These are phyloP conservation scores for Agonopterix arenella DNA, from an alignment of 2,888 invertebrate genomes.

Conservation along the genomic window DNA sequence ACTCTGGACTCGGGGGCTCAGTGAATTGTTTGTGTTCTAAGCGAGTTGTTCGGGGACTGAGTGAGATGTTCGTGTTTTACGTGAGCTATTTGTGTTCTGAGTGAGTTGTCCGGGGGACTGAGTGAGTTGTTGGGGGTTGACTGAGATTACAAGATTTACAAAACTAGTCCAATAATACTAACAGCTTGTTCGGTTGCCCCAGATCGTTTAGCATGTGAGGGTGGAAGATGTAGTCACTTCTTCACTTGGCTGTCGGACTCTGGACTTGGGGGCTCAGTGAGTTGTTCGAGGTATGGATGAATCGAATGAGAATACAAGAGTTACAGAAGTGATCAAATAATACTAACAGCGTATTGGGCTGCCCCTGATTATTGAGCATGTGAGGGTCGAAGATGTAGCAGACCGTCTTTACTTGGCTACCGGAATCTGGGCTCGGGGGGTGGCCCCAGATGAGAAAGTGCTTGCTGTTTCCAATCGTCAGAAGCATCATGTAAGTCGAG, in stretches of 20 bases:
- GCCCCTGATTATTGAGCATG: constrained; percentile 45
- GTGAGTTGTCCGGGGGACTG: too few relatives aligned
- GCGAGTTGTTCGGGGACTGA: too few relatives aligned
- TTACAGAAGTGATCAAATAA: not conserved
- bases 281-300: not conserved
- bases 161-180: constrained; percentile 17
- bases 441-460: constrained; percentile 64
- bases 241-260: constrained; percentile 36
- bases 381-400: constrained; percentile 64
- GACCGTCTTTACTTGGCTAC: constrained; percentile 43
- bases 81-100: too few relatives aligned
- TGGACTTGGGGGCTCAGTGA: constrained; percentile 7
- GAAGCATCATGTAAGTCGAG: constrained; percentile 40
- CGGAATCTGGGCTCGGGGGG: constrained; percentile 32
- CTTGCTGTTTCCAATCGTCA: constrained; percentile 37
- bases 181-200: constrained; percentile 48
- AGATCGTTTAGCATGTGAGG: constrained; percentile 51
- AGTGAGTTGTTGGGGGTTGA: not conserved
- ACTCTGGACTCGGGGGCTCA: constrained; percentile 19
- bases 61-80: too few relatives aligned
- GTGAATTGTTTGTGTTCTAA: too few relatives aligned
- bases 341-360: constrained; percentile 46
- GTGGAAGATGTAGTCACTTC: constrained; percentile 59
- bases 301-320: not conserved
- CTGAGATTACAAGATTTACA: not conserved